Percentiles rank a stretch among this genome's conserved stretches.
Conservation (phyloP, 2,888 invertebrate genomes). For the Thelaira solivaga region DNA sequence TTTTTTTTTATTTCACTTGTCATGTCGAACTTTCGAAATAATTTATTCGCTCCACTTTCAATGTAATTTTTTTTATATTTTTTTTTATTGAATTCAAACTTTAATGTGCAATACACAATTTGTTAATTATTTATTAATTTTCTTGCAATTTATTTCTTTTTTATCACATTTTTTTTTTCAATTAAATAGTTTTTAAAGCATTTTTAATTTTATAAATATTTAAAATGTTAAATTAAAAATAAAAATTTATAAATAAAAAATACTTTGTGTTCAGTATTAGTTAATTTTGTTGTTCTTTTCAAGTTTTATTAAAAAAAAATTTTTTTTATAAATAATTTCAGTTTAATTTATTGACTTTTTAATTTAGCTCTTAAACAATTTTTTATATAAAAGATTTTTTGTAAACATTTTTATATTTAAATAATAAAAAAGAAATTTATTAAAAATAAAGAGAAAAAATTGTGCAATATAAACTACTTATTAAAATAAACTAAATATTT, state of each 20-base stretch:
- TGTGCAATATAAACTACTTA: constrained; percentile 69
- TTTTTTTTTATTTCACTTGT: too few species aligned
- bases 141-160: not conserved
- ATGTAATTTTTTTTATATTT: too few species aligned
- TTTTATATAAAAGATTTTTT: constrained; percentile 57
- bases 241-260: constrained; percentile 11
- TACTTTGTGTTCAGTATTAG: constrained; percentile 59
- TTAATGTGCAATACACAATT: constrained; percentile 47
- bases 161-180: constrained; percentile 10
- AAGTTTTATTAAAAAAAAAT: constrained; percentile 24
- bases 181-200: constrained; percentile 3
- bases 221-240: constrained; percentile 3
- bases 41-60: too few species aligned
- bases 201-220: constrained; percentile 26
- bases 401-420: constrained; percentile 60
- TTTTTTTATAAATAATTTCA: constrained; percentile 57
- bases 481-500: constrained; percentile 50
- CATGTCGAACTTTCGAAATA: too few species aligned
- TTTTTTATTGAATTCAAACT: too few species aligned
- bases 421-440: constrained; percentile 54
- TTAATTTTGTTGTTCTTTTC: constrained; percentile 9
- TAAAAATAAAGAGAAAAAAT: constrained; percentile 64
- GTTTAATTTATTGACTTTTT: constrained; percentile 54
- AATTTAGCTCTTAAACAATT: constrained; percentile 57
- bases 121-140: constrained; percentile 31